Base-by-base conservation (phyloP, 1,140 invertebrate genomes). In the Polyergus mexicanus region DNA sequence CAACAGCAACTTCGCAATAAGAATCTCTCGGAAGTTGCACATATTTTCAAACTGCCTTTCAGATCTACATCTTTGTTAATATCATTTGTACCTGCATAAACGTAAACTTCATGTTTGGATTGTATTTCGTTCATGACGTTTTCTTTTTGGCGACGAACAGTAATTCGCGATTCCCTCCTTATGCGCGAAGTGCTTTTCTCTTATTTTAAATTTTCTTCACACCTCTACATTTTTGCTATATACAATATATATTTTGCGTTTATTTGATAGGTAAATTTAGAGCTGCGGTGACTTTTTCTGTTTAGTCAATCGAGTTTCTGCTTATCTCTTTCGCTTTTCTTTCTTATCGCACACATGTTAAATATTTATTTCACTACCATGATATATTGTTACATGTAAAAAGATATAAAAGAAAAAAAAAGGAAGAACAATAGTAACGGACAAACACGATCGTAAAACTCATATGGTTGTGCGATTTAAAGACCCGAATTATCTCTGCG, bases 1-100 rank as follows among this genome's bases (percentile, higher is more conserved):
- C 66, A 86, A 87, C 63, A 58, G 47, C 65, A 87, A 84, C 47
- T 56, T 44, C 47, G 51, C 84, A 35, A 54, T n/a, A 35, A 74
- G 80, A 54, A 68, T 41, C 75, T 41, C 75, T 75, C 80, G 62
- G 69, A 85, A 51, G 76, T 88, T 92, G 92, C 92, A 91, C 90
- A 89, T 92, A 91, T 91, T 92, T 89, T 74, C 54, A 62, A 41
- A 71, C 19, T 4, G 22, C 2, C 76, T 86, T 91, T 92, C 13
- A 11, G 13, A 92, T 92, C 90, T 92, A 90, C 81, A 28, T 87
- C n/a, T 28, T 28, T 1, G 25, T 28, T 28, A 28, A 28, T 28
- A 28, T 28, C 25, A 28, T 28, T 28, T 28, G 92, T 91, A 93
- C 90, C 89, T 93, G 92, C 91, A 93, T 93, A 92, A 93, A 93